Evolutionary conservation across 2,888 invertebrate species (phyloP).

Genomic region (Junonia oenone): DNA sequence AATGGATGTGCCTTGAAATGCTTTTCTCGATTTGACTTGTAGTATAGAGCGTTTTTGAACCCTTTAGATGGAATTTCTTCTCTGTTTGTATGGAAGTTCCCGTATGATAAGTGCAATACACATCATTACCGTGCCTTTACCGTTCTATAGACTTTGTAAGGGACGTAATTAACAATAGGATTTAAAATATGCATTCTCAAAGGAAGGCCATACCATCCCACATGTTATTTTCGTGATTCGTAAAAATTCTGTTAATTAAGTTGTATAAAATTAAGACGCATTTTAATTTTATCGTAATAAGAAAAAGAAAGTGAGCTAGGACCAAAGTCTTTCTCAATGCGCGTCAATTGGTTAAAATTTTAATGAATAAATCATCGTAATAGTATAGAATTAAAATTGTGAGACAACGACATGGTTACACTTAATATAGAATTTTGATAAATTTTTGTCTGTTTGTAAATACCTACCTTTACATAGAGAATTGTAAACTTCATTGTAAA

Average conservation of each 20-base stretch:
- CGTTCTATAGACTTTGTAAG: conserved; percentile 78
- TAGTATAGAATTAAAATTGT: conserved; percentile 62
- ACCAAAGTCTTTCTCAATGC: conserved; percentile 54
- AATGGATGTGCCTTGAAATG: conserved; percentile 79
- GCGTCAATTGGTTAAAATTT: conserved; percentile 63
- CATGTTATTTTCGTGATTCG: conserved; percentile 63
- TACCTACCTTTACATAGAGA: conserved; percentile 39
- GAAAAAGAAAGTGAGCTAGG: conserved; percentile 58
- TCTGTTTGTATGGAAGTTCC: conserved; percentile 72
- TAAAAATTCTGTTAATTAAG: conserved; percentile 50
- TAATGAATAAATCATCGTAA: conserved; percentile 47
- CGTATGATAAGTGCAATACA: conserved; percentile 72
- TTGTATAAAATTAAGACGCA: conserved; percentile 46
- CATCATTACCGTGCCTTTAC: conserved; percentile 80
- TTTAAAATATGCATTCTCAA: conserved; percentile 63
- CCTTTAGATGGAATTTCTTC: conserved; percentile 73
- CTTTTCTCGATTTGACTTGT: conserved; percentile 74
- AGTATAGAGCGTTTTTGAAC: conserved; percentile 75
- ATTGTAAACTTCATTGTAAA: conserved; percentile 21
- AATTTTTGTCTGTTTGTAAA: conserved; percentile 48
- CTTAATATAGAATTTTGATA: conserved; percentile 51
- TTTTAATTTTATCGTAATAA: conserved; percentile 34
- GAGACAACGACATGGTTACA: conserved; percentile 64
- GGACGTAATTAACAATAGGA: conserved; percentile 79
- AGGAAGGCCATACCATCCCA: conserved; percentile 49